Conservation (phyloP, 2,888 invertebrate species). For the Liodrosophila aerea region DNA sequence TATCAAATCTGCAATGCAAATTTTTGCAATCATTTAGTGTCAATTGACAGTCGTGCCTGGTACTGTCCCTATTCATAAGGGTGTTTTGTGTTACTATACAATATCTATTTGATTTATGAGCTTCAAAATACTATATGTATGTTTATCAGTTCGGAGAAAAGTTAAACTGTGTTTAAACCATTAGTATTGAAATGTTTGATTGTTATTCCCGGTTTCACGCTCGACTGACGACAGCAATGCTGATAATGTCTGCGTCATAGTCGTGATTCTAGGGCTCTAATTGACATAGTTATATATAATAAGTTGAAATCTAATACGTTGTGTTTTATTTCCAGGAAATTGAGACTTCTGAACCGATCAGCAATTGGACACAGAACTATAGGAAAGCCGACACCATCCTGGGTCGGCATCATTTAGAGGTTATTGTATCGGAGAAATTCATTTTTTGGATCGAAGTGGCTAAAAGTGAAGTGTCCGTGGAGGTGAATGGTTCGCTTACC, state of each 20-base stretch:
- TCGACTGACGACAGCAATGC: too few relatives aligned
- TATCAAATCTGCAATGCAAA: constrained; percentile 51
- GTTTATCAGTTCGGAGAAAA: too few relatives aligned
- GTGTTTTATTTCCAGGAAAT: constrained; percentile 66
- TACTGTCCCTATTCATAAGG: constrained; percentile 20
- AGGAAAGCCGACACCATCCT: constrained; percentile 83
- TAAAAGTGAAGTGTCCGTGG: constrained; percentile 77
- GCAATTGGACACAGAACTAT: constrained; percentile 87
- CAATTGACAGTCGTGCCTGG: constrained; percentile 44
- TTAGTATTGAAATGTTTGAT: too few relatives aligned
- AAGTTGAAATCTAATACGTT: constrained; percentile 7
- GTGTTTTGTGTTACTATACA: constrained; percentile 23
- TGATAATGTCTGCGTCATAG: constrained; percentile 29
- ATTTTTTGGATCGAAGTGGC: constrained; percentile 80
- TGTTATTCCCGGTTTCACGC: too few relatives aligned
- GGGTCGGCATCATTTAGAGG: constrained; percentile 85
- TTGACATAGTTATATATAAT: neutral
- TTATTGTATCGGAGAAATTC: constrained; percentile 82
- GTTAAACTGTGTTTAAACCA: too few relatives aligned
- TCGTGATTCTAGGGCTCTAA: constrained; percentile 14
- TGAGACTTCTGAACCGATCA: constrained; percentile 83
- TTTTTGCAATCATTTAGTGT: constrained; percentile 31
- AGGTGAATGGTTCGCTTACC: constrained; percentile 86
- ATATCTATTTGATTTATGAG: too few relatives aligned
- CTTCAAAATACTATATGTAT: too few relatives aligned